A percentile compares a stretch with the other conserved stretches of the same genome.
These are phyloP conservation scores for Stigmatopora nigra DNA, from an alignment of 2,113 vertebrate genomes.

Conservation along the genomic window DNA sequence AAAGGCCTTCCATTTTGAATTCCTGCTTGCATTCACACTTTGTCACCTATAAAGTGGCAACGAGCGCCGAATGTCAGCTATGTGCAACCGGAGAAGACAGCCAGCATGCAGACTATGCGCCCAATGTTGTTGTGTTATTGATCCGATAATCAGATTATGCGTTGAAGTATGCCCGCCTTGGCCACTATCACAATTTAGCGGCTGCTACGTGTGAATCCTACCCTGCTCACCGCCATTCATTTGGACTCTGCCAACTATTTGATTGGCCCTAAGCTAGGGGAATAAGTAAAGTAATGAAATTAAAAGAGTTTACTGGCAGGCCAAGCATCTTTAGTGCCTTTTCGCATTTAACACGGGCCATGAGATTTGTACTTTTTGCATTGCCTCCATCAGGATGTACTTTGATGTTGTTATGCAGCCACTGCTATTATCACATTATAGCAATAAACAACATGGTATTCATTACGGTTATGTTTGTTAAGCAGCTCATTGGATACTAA, in stretches of 20 bases:
- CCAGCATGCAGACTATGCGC: constrained; percentile 52
- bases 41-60: constrained; percentile 68
- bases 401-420: constrained; percentile 11
- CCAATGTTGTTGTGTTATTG: constrained; percentile 62
- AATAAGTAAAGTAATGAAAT: constrained; percentile 58
- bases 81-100: constrained; percentile 54
- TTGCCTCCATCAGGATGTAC: constrained; percentile 13
- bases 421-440: constrained; percentile 31
- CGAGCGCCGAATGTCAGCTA: constrained; percentile 54
- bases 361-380: constrained; percentile 23
- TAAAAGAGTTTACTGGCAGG: constrained; percentile 52
- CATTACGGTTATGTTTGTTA: background rate
- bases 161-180: constrained; percentile 44
- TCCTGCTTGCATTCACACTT: constrained; percentile 62
- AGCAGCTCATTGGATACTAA: background rate
- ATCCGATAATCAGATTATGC: constrained; percentile 63
- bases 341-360: constrained; percentile 32
- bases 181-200: constrained; percentile 51
- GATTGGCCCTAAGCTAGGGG: constrained; percentile 59
- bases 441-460: constrained; percentile 16
- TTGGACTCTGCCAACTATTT: constrained; percentile 50
- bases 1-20: constrained; percentile 53
- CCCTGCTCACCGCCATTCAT: background rate
- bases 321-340: constrained; percentile 33
- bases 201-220: constrained; percentile 47